Evolutionary conservation across 1,140 invertebrate genomes (phyloP).

Genomic region (Sarcophaga bullata): DNA sequence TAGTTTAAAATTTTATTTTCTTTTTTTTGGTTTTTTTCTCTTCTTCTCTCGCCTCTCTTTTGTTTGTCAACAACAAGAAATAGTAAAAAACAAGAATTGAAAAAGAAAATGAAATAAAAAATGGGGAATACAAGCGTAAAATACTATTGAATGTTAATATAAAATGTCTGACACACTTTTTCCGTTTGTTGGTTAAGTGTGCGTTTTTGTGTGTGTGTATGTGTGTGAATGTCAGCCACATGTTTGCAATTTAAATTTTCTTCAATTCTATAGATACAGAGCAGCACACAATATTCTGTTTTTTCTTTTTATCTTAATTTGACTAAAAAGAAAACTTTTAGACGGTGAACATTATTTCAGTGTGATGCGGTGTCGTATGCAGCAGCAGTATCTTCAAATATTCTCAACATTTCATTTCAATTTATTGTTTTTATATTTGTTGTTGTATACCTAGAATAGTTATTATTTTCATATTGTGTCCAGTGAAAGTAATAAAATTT

Average conservation of each 20-base stretch:
- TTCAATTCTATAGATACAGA: slow-evolving; percentile 16
- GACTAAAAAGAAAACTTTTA: background rate
- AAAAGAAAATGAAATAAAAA: slow-evolving; percentile 13
- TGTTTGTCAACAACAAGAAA: too few species aligned
- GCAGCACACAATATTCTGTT: background rate
- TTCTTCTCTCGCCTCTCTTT: too few species aligned
- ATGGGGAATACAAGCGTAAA: slow-evolving; percentile 30
- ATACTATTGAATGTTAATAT: slow-evolving; percentile 40
- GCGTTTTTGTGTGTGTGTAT: background rate
- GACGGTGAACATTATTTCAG: background rate
- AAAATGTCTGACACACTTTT: slow-evolving; percentile 41
- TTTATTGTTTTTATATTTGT: background rate
- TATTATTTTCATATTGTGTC: background rate
- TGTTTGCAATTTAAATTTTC: slow-evolving; percentile 39
- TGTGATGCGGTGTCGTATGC: background rate
- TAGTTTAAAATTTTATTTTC: background rate
- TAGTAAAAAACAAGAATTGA: background rate
- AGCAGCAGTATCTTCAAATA: background rate
- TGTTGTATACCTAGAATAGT: background rate
- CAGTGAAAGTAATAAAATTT: slow-evolving; percentile 37
- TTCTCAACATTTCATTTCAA: slow-evolving; percentile 25
- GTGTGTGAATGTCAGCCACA: background rate
- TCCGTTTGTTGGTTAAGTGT: slow-evolving; percentile 33
- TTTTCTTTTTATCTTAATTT: background rate
- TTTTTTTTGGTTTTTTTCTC: background rate